Evolutionary conservation across 2,888 invertebrate genomes (phyloP).

Genomic region (Nematopogon swammerdamellus): DNA sequence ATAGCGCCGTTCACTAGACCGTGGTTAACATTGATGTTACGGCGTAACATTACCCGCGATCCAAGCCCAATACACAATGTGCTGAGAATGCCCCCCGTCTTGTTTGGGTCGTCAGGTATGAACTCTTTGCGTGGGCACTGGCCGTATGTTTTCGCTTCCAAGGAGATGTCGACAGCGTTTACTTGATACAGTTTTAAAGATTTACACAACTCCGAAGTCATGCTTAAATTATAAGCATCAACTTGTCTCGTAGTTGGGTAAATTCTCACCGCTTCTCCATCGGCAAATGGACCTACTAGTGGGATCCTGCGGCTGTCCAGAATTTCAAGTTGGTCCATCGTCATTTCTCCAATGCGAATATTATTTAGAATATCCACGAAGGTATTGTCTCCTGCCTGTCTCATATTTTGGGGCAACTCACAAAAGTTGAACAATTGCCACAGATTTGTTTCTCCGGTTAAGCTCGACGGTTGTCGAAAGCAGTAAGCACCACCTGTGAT

Average conservation of each 20-base stretch:
- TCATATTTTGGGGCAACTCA: background rate
- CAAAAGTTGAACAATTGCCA: background rate
- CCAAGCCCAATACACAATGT: background rate
- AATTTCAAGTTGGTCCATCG: background rate
- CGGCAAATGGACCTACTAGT: background rate
- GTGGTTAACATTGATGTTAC: conserved; percentile 1
- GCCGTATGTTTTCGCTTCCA: conserved; percentile 1
- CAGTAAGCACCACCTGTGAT: background rate
- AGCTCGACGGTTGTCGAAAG: background rate
- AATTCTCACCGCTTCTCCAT: conserved; percentile 1
- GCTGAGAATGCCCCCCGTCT: background rate
- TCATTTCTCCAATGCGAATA: conserved; percentile 1
- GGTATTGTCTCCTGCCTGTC: background rate
- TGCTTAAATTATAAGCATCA: background rate
- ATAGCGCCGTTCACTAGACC: conserved; percentile 2
- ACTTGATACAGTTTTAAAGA: background rate
- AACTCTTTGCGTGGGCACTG: conserved; percentile 1
- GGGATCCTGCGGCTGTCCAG: background rate
- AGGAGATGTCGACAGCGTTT: conserved; percentile 1
- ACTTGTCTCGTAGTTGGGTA: background rate
- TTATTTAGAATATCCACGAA: background rate
- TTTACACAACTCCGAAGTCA: background rate
- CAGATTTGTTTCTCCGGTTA: background rate
- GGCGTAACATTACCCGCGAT: background rate
- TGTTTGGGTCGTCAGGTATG: conserved; percentile 1